Conservation (phyloP, 2,888 invertebrate species). For the Xestia sexstrigata region DNA sequence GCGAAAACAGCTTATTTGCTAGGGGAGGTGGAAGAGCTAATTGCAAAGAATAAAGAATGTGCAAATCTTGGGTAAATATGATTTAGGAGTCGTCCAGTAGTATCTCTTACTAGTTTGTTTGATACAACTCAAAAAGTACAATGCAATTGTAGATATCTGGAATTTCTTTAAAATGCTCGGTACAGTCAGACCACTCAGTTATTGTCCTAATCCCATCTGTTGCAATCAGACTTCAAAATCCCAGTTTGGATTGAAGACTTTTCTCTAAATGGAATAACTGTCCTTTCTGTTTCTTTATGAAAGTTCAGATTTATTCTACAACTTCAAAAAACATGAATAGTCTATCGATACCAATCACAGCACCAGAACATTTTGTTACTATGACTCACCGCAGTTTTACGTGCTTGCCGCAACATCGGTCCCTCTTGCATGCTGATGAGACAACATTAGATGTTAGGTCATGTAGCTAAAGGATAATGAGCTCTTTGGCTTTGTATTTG, state of each 20-base stretch:
- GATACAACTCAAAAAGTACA: background rate
- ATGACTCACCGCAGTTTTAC: slow-evolving; percentile 43
- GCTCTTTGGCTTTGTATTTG: slow-evolving; percentile 4
- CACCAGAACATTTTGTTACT: slow-evolving; percentile 19
- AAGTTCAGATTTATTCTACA: background rate
- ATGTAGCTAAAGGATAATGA: slow-evolving; percentile 49
- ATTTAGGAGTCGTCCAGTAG: background rate
- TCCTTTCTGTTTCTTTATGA: background rate
- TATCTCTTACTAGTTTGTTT: background rate
- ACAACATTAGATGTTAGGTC: slow-evolving; percentile 39
- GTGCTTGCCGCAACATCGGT: slow-evolving; percentile 29
- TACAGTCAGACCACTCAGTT: background rate
- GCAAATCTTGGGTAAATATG: background rate
- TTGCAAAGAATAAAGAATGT: background rate
- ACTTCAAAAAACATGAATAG: background rate
- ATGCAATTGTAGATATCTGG: background rate
- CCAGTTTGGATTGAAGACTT: background rate
- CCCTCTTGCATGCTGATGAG: slow-evolving; percentile 47
- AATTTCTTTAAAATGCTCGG: background rate
- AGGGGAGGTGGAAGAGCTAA: background rate
- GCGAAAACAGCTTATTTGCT: background rate
- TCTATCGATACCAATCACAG: background rate
- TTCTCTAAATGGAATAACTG: background rate
- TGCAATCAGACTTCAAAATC: background rate
- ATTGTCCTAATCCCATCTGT: background rate